Percentiles rank a stretch among this genome's conserved stretches.
These are phyloP conservation scores for Loris lydekkerianus DNA, from an alignment of 2,797 vertebrate genomes.

Conservation along the genomic window DNA sequence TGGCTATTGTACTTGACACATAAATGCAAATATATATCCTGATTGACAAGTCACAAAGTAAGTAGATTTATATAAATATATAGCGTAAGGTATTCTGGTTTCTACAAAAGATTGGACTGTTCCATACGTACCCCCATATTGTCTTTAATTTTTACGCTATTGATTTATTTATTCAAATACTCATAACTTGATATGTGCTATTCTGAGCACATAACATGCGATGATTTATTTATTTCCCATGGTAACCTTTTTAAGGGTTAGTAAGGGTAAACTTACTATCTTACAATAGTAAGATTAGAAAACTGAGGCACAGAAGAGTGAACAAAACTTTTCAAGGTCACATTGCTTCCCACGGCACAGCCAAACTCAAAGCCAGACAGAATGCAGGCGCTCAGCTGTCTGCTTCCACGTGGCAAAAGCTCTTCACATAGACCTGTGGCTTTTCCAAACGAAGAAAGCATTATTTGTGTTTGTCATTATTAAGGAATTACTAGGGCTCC, in stretches of 20 bases:
- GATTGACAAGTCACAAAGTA: background rate
- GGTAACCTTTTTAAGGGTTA: background rate
- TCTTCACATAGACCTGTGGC: background rate
- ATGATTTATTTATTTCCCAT: background rate
- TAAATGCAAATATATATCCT: background rate
- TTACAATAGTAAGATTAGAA: background rate
- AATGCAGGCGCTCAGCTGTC: background rate
- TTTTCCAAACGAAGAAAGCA: background rate
- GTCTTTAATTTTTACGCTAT: slow-evolving; percentile 52
- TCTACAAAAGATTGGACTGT: slow-evolving; percentile 14
- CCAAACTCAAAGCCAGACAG: background rate
- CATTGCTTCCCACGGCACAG: background rate
- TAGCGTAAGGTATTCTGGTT: background rate
- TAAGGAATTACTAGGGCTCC: background rate
- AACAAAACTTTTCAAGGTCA: background rate
- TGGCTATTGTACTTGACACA: background rate
- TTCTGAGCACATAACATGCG: background rate
- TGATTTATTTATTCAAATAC: slow-evolving; percentile 38
- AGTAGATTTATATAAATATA: background rate
- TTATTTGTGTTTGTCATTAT: background rate
- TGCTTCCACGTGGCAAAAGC: background rate
- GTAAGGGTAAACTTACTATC: too few relatives aligned
- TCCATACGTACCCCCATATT: background rate
- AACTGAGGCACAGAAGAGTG: background rate
- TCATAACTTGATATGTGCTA: background rate